Evolutionary conservation across 1,140 invertebrate species (phyloP), one percentile per base, ranked within the genome.

Genomic region (Diachasmimorpha longicaudata): DNA sequence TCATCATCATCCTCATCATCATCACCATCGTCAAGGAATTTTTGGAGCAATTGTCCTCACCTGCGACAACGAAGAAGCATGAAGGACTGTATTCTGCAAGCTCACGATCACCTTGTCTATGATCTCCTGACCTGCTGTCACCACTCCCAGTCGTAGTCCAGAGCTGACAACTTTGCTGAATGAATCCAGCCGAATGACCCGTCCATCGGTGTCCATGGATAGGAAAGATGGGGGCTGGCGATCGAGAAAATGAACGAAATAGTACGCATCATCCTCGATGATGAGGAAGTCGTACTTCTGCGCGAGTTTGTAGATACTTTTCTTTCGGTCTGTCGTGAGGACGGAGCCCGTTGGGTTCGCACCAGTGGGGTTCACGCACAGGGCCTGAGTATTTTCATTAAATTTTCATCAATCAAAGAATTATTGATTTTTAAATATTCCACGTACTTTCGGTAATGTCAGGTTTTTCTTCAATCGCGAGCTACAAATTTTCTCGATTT

Each of bases 221-320:
- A 93, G 83, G 68, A 93, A 91, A 42, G 91, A 91, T 2, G 82
- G 85, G 0, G 91, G 87, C 52, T 87, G 85, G 31, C 91, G 83
- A 82, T 87, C 84, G 46, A 86, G 72, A 79, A 92, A 93, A 77
- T 92, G 90, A 8, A 93, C 75, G 78, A 91, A 92, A 79, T 89
- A 93, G 79, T 93, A 93, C 1, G 93, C 89, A 82, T 93, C 93
- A 80, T 93, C 92, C 79, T 93, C 93, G 0, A 93, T 31, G 76
- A 93, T 93, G 3, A 93, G 75, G 14, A 93, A 88, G 83, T 93
- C 86, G 78, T 92, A 92, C 67, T 90, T 87, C 52, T 88, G 88
- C 8, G 91, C 91, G 69, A 93, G 86, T 77, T 88, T 78, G 77
- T 93, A 93, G 36, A 93, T 89, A 78, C 90, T 83, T 36, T 82